Conservation (phyloP, 2,797 vertebrate genomes). For the Phataginus tricuspis region DNA sequence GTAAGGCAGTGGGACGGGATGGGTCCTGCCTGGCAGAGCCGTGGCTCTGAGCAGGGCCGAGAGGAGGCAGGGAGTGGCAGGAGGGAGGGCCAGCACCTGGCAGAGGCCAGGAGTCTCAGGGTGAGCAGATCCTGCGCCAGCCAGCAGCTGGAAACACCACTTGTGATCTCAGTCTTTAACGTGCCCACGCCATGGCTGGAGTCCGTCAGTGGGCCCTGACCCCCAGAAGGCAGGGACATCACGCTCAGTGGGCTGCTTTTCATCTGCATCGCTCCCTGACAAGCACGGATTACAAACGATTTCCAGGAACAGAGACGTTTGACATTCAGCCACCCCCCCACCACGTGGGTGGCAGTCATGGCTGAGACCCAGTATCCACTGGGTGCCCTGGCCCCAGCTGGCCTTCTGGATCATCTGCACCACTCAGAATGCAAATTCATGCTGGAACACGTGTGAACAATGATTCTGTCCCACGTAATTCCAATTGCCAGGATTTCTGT, state of each 20-base stretch:
- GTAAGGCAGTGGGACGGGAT: no score
- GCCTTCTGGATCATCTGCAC: fast-evolving
- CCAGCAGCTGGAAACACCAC: fast-evolving
- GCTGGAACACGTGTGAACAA: fast-evolving
- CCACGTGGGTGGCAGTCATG: fast-evolving
- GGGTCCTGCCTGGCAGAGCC: not conserved
- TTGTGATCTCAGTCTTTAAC: fast-evolving
- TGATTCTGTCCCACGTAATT: fast-evolving
- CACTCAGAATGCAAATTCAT: fast-evolving
- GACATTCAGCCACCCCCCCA: fast-evolving
- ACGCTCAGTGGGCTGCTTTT: fast-evolving
- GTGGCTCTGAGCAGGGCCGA: fast-evolving
- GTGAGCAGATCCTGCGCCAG: fast-evolving
- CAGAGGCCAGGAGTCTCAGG: not conserved
- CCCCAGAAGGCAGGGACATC: not conserved
- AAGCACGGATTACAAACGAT: not conserved
- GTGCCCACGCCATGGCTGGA: fast-evolving
- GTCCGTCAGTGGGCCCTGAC: fast-evolving
- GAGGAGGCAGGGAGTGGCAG: not conserved
- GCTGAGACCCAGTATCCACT: not conserved
- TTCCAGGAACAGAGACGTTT: not conserved
- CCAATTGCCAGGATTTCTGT: fast-evolving
- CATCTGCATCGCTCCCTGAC: not conserved
- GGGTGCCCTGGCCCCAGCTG: fast-evolving
- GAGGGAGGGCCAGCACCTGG: fast-evolving